A percentile compares a stretch with the other conserved stretches of the same genome.
These are phyloP conservation scores for Umimayanthus chanpuru DNA, from an alignment of 92 coral and sea anemone species.

Conservation along the genomic window DNA sequence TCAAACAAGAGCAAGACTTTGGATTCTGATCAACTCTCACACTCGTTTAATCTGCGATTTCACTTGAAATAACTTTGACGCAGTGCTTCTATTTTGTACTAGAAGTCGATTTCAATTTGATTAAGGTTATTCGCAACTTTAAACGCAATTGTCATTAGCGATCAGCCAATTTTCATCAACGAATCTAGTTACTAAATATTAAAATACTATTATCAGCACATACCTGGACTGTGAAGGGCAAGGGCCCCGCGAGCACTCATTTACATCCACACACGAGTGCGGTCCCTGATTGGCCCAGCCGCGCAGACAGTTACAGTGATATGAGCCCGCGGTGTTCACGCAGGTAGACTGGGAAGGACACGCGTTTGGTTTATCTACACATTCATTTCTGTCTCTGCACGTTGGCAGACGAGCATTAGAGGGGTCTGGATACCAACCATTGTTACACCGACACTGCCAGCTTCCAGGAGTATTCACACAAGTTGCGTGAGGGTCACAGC, in stretches of 20 bases:
- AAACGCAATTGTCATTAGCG: not conserved
- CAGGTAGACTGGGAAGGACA: slow-evolving; percentile 55
- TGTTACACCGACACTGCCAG: slow-evolving; percentile 49
- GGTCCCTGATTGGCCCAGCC: slow-evolving; percentile 59
- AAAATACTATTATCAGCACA: too few relatives aligned
- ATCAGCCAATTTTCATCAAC: not conserved
- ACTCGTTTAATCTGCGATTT: too few relatives aligned
- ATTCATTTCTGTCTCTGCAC: slow-evolving; percentile 52
- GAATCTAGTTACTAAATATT: too few relatives aligned
- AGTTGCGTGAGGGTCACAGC: slow-evolving; percentile 62
- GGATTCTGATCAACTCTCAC: too few relatives aligned
- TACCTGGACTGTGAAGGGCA: slow-evolving; percentile 51
- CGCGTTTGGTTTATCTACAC: slow-evolving; percentile 55
- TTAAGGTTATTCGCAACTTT: not conserved
- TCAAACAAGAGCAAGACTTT: too few relatives aligned
- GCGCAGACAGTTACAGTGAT: slow-evolving; percentile 50
- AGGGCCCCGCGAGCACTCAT: slow-evolving; percentile 52
- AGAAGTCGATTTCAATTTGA: not conserved
- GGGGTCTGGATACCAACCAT: slow-evolving; percentile 74
- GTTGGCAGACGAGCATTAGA: slow-evolving; percentile 48
- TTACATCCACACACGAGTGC: slow-evolving; percentile 37
- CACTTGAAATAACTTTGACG: not conserved
- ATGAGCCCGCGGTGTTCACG: slow-evolving; percentile 59
- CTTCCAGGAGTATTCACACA: slow-evolving; percentile 51
- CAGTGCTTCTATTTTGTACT: not conserved